Evolutionary conservation across 2,797 vertebrate species (phyloP).

Genomic region (Chiloscyllium punctatum): DNA sequence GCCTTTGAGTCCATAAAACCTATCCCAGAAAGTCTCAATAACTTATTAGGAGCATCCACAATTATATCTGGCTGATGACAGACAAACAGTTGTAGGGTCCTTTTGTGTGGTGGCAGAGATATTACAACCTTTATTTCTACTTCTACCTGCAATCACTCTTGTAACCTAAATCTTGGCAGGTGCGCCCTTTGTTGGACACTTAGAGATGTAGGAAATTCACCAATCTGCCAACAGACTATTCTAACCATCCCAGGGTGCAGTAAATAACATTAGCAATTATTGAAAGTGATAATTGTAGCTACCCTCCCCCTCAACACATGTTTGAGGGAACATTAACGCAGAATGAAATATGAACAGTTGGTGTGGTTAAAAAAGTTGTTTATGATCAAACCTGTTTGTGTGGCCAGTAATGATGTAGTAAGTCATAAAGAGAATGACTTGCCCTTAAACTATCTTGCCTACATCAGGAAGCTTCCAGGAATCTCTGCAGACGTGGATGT

Average conservation of each 20-base stretch:
- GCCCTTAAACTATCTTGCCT: background rate
- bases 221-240: background rate
- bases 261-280: background rate
- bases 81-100: background rate
- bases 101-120: too few species aligned
- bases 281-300: background rate
- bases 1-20: background rate
- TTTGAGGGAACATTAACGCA: background rate
- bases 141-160: too few species aligned
- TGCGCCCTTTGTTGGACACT: too few species aligned
- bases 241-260: background rate
- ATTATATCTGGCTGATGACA: background rate
- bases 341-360: background rate
- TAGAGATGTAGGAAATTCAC: background rate
- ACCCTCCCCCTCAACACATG: too few species aligned
- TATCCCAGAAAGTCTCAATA: background rate
- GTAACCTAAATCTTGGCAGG: background rate
- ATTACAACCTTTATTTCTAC: background rate
- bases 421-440: background rate
- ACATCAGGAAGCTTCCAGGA: background rate
- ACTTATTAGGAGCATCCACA: background rate
- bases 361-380: background rate
- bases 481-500: conserved; percentile 17
- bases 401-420: background rate
- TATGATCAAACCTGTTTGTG: background rate